Evolutionary conservation across 92 coral and sea anemone genomes (phyloP).

Genomic region (Porites evermanni): DNA sequence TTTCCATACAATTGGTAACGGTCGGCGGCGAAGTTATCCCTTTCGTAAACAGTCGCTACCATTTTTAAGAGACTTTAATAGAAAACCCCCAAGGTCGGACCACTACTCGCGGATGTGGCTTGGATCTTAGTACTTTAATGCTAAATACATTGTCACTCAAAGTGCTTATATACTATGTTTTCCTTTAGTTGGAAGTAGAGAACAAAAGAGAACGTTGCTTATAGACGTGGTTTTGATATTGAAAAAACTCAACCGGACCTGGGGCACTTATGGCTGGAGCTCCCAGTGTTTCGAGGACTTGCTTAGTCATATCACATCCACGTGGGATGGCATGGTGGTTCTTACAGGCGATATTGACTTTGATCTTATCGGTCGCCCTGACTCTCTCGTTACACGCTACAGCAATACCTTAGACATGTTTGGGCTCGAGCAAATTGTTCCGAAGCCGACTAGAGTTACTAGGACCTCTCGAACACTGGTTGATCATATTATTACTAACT

Average conservation of each 20-base stretch:
- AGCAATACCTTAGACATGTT: background rate
- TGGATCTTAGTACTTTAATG: no score
- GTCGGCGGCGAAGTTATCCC: no score
- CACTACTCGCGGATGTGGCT: no score
- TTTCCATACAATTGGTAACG: no score
- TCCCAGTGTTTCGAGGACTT: background rate
- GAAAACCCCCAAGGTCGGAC: no score
- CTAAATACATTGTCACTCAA: no score
- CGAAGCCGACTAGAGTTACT: constrained; percentile 33
- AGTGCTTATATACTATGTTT: no score
- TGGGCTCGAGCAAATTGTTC: background rate
- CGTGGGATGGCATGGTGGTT: background rate
- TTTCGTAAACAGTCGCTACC: no score
- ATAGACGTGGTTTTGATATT: background rate
- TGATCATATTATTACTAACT: constrained; percentile 13
- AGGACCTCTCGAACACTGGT: background rate
- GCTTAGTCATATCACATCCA: no score
- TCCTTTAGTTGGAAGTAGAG: no score
- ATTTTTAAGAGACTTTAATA: no score
- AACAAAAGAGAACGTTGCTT: background rate
- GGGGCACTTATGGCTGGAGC: background rate
- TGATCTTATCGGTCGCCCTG: background rate
- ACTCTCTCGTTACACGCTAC: background rate
- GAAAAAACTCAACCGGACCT: constrained; percentile 9
- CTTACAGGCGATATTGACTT: background rate